Evolutionary conservation across 2,888 invertebrate genomes (phyloP), one percentile per base, ranked within the genome.

Genomic region (Sisyra nigra): DNA sequence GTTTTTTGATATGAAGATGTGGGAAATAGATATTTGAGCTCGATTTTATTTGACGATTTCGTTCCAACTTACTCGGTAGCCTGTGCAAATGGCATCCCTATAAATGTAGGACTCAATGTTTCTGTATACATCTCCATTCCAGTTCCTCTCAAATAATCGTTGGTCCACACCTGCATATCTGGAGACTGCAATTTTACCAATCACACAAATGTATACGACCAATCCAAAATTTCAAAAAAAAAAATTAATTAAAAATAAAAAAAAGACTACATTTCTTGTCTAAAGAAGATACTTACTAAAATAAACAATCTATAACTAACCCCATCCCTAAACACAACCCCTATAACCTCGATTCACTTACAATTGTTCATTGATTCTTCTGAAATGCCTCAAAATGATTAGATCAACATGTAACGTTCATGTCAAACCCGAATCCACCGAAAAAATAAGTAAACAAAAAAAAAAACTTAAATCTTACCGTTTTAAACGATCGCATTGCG

Each of bases 81-180:
- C 71, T 88, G 82, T 63, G 87, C 88, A 79, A 96, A 97, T 61
- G 87, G 88, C 84, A 96, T 89, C 71, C 92, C 92, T 69, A 91
- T 86, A 80, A 97, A 97, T 57, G 94, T 86, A 55, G 87, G 83
- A 69, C 96, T 96, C 70, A 97, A 77, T 59, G 88, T 91, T 74
- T 96, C 94, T 61, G 96, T 97, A 76, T 97, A 97, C 93, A 96
- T 94, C 80, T 97, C 97, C 93, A 97, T 96, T 61, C 96, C 96
- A 58, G 97, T 96, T 65, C 97, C 97, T 62, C 94, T 81, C 67
- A 97, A 83, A 77, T 97, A 98, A 79, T 96, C 94, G 76, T 96
- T 93, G 76, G 93, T 91, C 96, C 96, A 97, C 67, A 87, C 83
- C 71, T 91, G 89, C 79, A 89, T 87, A 69, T 87, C 86, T 72